Evolutionary conservation across 1,140 invertebrate genomes (phyloP), one percentile per base, ranked within the genome.

Genomic region (Tenebrio molitor): DNA sequence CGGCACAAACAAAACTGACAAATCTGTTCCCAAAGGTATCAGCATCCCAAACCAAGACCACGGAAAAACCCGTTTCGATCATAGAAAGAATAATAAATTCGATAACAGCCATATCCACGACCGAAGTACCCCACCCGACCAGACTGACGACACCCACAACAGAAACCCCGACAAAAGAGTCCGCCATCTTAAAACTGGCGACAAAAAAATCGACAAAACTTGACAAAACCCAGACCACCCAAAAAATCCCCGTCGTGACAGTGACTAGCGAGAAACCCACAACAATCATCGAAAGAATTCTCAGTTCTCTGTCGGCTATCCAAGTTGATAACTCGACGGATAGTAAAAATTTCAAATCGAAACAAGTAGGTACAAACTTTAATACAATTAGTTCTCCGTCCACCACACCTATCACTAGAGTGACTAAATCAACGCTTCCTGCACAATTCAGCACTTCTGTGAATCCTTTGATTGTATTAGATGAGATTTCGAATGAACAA

Each of bases 51-150:
- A 63, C 72, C 39, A 72, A 53, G 17, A 76, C 78, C 14, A 77
- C 76, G 2, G 74, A 80, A 69, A 78, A 76, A 72, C 76, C 77
- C 33, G 68, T 77, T 12, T 81, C 81, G 14, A 81, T 83, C 63
- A 80, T 83, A 21, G 81, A 83, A 72, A 70, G 79, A 74, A 83
- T 83, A 44, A 83, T 83, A 70, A 82, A 81, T 71, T 82, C 81
- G 33, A 81, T 82, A 25, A 81, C 80, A 7, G 72, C 80, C 8
- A 82, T 81, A 64, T 78, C 81, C 15, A 81, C 81, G 0, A 81
- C 80, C 17, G 71, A 76, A 14, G 58, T 74, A 16, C 75, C 77
- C 29, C 64, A 78, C 67, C 33, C 34, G 7, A 76, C 46, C 5
- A 73, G 71, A 64, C 16, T 39, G 17, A 29, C 72, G 16, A 73